Base-by-base conservation (phyloP, 2,113 vertebrate genomes). In the Pao palembangensis region DNA sequence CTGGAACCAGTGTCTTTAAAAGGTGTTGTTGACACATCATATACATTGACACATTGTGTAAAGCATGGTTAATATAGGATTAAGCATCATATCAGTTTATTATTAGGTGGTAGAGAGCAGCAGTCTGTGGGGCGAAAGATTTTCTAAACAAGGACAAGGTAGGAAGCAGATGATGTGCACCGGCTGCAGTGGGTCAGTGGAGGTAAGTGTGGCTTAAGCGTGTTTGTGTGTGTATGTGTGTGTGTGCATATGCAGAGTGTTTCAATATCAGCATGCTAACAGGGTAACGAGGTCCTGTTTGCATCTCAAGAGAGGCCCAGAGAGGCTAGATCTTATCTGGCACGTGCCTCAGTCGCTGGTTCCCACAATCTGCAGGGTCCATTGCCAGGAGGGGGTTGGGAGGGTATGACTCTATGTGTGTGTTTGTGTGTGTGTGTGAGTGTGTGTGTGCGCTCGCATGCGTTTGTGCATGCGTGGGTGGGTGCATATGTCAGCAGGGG, bases 351-450 rank as follows among this genome's bases (percentile, higher is more conserved):
- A 59, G 86, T 89, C 65, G 77, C 89, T 91, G 88, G 92, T 93
- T 93, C 92, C 93, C 93, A 94, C 91, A 93, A 88, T 91, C 89
- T 88, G 86, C 88, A 85, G 85, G 85, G 91, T 89, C 83, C 71
- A 81, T 71, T 88, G 81, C 90, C 84, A 86, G 89, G 86, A 70
- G 71, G 75, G 87, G 85, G 80, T 69, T 59, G 58, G 66, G 75
- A 48, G 69, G 75, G 67, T 84, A 76, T 87, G 79, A 78, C 74
- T 77, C 57, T 76, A 58, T 59, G 82, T 50, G 64, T 68, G 59
- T 59, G n/a, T 55, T 46, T 42, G 51, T 72, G 51, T 56, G 83
- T 46, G 53, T 62, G 55, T 67, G 48, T 23, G 41, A 14, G 57
- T 28, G 58, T 51, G 28, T 51, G 69, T 31, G 48, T 78, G 72